These are phyloP conservation scores for Xiphophorus couchianus DNA, from an alignment of 2,113 vertebrate species.

Conservation along the genomic window DNA sequence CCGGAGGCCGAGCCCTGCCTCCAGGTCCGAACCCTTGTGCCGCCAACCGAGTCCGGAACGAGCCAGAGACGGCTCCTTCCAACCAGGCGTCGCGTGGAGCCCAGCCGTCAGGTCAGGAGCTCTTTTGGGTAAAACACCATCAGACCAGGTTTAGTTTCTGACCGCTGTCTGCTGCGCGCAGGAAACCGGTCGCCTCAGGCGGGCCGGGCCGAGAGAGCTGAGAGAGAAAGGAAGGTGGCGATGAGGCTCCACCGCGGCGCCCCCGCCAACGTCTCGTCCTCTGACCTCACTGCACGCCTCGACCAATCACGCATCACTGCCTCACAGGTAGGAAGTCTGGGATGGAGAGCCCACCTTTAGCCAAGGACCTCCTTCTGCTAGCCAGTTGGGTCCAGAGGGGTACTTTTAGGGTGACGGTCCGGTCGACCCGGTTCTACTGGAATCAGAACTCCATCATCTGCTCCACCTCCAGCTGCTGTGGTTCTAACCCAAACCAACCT, in stretches of 20 bases:
- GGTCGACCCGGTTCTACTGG: no score
- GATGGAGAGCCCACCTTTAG: no score
- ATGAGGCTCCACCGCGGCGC: constrained; percentile 96
- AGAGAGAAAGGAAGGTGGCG: constrained; percentile 97
- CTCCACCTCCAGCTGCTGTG: no score
- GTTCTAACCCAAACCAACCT: no score
- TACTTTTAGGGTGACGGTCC: no score
- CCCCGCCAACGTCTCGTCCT: constrained; percentile 93
- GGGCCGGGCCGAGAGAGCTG: constrained; percentile 88
- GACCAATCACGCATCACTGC: constrained; percentile 91
- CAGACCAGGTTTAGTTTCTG: background rate
- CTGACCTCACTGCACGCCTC: constrained; percentile 90
- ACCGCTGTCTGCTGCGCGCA: constrained; percentile 48
- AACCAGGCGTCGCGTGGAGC: constrained; percentile 87
- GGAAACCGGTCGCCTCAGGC: constrained; percentile 96
- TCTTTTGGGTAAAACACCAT: background rate
- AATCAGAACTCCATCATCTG: no score
- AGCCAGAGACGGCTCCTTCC: constrained; percentile 88
- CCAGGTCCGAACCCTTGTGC: constrained; percentile 83
- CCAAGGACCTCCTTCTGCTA: no score
- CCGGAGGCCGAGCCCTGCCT: constrained; percentile 78
- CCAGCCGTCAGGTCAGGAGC: constrained; percentile 82
- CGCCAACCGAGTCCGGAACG: constrained; percentile 91
- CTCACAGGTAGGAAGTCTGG: constrained; percentile 84
- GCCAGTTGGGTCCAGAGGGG: no score